phyloP scores from a whole-genome alignment of 2,113 vertebrate species.

The Acrocephalus kingi region DNA sequence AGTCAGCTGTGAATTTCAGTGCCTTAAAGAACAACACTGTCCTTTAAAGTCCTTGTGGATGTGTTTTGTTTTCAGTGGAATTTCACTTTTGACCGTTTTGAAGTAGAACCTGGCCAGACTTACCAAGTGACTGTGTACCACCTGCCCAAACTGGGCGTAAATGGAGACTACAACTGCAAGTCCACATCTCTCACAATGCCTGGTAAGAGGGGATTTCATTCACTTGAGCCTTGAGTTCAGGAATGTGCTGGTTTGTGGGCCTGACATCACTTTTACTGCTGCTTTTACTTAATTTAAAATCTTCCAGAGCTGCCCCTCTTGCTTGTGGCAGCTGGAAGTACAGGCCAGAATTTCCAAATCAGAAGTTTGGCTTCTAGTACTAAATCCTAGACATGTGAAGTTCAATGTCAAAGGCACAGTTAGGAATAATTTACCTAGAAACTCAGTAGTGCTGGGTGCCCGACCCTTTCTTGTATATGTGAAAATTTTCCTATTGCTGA shows the following conservation, averaged over 20 bases:
- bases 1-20: neutral
- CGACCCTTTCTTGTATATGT: neutral
- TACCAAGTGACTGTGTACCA: slow-evolving; percentile 79
- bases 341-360: neutral
- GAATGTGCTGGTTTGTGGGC: neutral
- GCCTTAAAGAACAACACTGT: neutral
- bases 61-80: slow-evolving; percentile 71
- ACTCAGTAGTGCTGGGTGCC: neutral
- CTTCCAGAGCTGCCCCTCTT: neutral
- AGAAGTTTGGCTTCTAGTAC: neutral
- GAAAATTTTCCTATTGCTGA: neutral
- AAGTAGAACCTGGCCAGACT: slow-evolving; percentile 74
- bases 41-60: neutral
- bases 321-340: neutral
- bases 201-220: slow-evolving; percentile 55
- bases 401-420: neutral
- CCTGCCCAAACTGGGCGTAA: slow-evolving; percentile 70
- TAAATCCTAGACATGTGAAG: neutral
- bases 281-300: neutral
- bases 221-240: neutral
- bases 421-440: neutral
- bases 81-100: slow-evolving; percentile 76
- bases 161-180: slow-evolving; percentile 72
- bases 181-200: slow-evolving; percentile 45
- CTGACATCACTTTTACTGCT: neutral